phyloP scores from a whole-genome alignment of 2,113 vertebrate genomes.

The Phyllostomus hastatus region DNA sequence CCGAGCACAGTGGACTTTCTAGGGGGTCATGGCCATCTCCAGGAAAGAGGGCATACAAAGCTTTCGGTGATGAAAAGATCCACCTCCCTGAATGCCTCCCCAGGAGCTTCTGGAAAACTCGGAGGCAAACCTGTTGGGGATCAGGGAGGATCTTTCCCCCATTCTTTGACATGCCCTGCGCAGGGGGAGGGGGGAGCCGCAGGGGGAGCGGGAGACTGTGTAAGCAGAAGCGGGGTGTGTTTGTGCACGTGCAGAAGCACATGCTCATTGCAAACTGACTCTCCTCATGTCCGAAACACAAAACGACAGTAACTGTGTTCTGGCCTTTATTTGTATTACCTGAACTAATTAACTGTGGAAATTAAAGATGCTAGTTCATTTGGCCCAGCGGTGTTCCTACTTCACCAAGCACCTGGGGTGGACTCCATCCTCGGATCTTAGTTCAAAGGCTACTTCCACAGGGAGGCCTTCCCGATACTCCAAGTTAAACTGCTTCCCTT shows the following conservation, averaged over 20 bases:
- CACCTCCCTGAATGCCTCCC: background rate
- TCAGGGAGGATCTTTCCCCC: background rate
- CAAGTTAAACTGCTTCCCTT: too few relatives aligned
- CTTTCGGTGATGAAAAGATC: background rate
- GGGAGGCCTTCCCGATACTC: background rate
- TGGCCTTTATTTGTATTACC: background rate
- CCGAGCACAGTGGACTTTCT: background rate
- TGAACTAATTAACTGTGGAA: background rate
- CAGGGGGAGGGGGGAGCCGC: too few relatives aligned
- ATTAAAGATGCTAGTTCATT: background rate
- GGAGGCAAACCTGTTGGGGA: background rate
- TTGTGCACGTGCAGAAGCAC: fast-evolving
- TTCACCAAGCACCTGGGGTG: background rate
- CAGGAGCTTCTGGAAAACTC: background rate
- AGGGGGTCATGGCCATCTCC: background rate
- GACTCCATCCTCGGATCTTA: background rate
- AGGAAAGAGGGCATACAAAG: background rate
- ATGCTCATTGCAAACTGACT: background rate
- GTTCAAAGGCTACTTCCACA: background rate
- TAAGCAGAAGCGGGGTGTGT: background rate
- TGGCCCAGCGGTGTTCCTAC: background rate
- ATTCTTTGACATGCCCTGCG: background rate
- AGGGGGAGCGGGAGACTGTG: fast-evolving
- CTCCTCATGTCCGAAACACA: background rate
- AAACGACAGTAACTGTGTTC: background rate